Base-by-base conservation (phyloP, 2,888 invertebrate genomes). In the Mycalesis mineus region DNA sequence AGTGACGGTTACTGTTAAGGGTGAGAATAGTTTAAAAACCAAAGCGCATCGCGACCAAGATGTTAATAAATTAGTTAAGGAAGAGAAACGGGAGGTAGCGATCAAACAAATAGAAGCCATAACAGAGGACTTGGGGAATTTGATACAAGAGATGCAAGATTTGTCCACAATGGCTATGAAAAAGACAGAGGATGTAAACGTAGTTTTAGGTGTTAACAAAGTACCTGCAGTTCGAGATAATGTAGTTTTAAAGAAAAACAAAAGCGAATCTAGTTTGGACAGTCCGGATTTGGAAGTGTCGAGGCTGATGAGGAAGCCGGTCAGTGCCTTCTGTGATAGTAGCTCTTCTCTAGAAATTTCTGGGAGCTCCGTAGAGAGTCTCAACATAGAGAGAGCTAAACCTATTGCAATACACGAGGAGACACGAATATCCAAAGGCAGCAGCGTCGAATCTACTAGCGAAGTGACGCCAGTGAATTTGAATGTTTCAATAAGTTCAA, bases 211-310 rank as follows among this genome's bases (percentile, higher is more conserved):
- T 71, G 66, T 68, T 61, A 70, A 74, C 65, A 71, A 71, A 72
- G 83, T 84, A 83, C 87, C 84, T 81, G 82, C 65, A 71, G 76
- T 68, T 68, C 74, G 76, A 60, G 84, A 87, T 68, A 82, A 70
- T 64, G 73, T 88, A 74, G 79, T 85, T 61, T 80, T 90, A 75
- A 89, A 90, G 78, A 90, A 90, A 61, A 88, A 90, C 70, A 88
- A 86, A 65, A 90, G 88, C 58, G 90, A 90, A 68, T 89, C 90
- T 11, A 90, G 88, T 67, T 69, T 90, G n/a, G 91, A 91, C 55
- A 90, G 90, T 67, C 89, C 91, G 0, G 91, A 91, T 66, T 66
- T 90, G 61, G 91, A 91, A 72, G 90, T 90, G 0, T 91, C 89
- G 39, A 79, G 88, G 62, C 70, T 90, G 4, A 90, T 91, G 87